These are phyloP conservation scores for Acipenser transmontanus DNA, from an alignment of 2,797 vertebrate species.

Conservation along the genomic window DNA sequence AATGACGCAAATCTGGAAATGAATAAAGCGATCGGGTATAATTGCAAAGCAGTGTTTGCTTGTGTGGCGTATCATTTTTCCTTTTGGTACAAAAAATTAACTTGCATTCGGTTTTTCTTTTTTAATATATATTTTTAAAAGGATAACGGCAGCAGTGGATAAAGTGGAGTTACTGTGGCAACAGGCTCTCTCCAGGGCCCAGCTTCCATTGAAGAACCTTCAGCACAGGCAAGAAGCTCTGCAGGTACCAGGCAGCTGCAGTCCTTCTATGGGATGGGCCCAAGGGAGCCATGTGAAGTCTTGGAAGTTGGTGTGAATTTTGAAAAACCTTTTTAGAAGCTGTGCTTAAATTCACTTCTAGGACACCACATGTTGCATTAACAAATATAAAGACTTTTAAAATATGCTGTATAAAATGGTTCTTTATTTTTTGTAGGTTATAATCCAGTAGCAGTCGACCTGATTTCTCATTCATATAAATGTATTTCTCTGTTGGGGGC, in stretches of 20 bases:
- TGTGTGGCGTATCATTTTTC: too few relatives aligned
- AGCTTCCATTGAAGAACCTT: constrained; percentile 43
- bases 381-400: too few relatives aligned
- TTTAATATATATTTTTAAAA: constrained; percentile 22
- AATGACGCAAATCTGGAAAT: too few relatives aligned
- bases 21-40: too few relatives aligned
- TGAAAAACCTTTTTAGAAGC: background rate
- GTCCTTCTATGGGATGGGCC: too few relatives aligned
- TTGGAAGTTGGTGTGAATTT: background rate
- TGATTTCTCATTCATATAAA: background rate
- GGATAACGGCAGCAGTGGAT: constrained; percentile 55
- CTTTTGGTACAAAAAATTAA: too few relatives aligned
- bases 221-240: constrained; percentile 43
- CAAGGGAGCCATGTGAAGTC: too few relatives aligned
- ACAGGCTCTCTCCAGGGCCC: constrained; percentile 48
- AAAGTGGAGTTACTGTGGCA: constrained; percentile 65
- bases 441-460: background rate
- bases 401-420: background rate
- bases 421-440: background rate
- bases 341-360: background rate
- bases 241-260: constrained; percentile 36
- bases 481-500: too few relatives aligned
- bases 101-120: background rate
- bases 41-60: too few relatives aligned
- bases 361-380: too few relatives aligned